phyloP scores from a whole-genome alignment of 23 tunicate species.

The Aplidium turbinatum region DNA sequence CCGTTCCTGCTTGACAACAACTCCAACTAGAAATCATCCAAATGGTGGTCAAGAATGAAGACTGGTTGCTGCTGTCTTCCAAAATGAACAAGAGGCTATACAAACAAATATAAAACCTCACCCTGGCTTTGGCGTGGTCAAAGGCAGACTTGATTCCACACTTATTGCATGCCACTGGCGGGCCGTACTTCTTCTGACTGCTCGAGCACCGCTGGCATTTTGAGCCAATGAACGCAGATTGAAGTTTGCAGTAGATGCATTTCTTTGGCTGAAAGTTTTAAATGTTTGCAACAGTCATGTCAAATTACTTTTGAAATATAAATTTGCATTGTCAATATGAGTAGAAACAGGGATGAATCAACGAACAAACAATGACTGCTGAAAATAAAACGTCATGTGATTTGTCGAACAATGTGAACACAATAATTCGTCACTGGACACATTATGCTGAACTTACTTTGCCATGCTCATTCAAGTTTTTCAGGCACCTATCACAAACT shows the following conservation, averaged over 20 bases:
- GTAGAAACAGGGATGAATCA: background rate
- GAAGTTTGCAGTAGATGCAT: constrained; percentile 60
- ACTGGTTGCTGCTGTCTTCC: too few species aligned
- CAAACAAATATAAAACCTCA: too few species aligned
- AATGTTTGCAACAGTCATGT: too few species aligned
- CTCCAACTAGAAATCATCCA: too few species aligned
- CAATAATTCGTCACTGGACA: background rate
- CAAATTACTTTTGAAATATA: background rate
- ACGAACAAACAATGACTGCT: too few species aligned
- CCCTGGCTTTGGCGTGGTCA: constrained; percentile 75
- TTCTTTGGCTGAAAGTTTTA: constrained; percentile 66
- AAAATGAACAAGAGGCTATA: too few species aligned
- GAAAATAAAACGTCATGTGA: too few species aligned
- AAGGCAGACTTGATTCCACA: constrained; percentile 67
- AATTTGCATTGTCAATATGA: background rate
- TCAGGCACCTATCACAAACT: constrained; percentile 62
- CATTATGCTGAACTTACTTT: constrained; percentile 25
- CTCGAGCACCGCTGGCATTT: constrained; percentile 81
- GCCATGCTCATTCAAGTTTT: constrained; percentile 59
- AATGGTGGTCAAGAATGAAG: too few species aligned
- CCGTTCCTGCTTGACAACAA: too few species aligned
- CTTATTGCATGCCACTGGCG: constrained; percentile 52
- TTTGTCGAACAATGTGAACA: too few species aligned
- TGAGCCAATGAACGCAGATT: constrained; percentile 87
- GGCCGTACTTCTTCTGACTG: constrained; percentile 65